Evolutionary conservation across 2,113 vertebrate species (phyloP).

Genomic region (Notarius quadriscutis): DNA sequence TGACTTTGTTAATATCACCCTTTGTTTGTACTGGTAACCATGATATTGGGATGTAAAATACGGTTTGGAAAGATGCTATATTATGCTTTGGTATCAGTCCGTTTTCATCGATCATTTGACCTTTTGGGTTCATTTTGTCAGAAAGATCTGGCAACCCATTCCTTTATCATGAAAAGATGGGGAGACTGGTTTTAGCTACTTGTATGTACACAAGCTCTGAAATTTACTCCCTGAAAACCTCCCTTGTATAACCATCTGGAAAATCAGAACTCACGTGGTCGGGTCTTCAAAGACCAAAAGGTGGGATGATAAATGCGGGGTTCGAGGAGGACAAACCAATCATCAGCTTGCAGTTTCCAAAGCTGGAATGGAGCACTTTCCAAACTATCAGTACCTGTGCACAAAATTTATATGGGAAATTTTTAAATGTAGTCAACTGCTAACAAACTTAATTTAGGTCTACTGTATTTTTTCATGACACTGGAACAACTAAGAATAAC

Average conservation of each 20-base stretch:
- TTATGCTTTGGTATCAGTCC: not conserved
- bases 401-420: not conserved
- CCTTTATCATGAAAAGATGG: too few species aligned
- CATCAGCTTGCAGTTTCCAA: constrained; percentile 49
- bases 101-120: not conserved
- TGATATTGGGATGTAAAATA: not conserved
- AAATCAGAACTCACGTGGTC: constrained; percentile 48
- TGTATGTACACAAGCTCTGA: not conserved
- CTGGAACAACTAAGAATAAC: not conserved
- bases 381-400: constrained; percentile 42
- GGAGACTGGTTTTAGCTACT: not conserved
- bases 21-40: not conserved
- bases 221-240: not conserved
- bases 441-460: not conserved
- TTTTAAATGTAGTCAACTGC: not conserved
- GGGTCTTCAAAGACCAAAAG: constrained; percentile 26
- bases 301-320: constrained; percentile 22
- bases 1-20: not conserved
- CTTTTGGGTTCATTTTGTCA: not conserved
- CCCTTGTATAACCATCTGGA: not conserved
- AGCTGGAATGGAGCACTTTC: constrained; percentile 51
- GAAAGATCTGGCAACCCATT: not conserved
- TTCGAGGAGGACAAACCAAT: constrained; percentile 67
- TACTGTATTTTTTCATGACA: not conserved
- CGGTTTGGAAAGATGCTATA: not conserved